Conservation (phyloP, 2,888 invertebrate species). For the Cephus sareptanus region DNA sequence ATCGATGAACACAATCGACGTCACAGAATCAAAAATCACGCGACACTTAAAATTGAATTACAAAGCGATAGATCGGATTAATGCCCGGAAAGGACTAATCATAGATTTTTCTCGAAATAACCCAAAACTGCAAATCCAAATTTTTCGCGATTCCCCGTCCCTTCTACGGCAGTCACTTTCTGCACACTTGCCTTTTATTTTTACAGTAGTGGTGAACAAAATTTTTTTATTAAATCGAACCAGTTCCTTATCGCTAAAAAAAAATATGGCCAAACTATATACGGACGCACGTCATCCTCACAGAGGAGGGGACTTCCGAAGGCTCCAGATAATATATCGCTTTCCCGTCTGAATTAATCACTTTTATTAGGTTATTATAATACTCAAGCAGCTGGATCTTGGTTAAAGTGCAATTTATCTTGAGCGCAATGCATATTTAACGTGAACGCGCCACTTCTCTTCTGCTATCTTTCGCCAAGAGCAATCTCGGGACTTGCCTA, state of each 20-base stretch:
- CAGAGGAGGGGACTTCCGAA: neutral
- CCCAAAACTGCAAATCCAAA: no score
- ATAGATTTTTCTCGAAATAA: no score
- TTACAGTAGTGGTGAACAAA: no score
- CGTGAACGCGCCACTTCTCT: conserved; percentile 45
- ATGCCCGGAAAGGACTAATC: no score
- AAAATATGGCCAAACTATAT: neutral
- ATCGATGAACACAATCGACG: no score
- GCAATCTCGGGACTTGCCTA: neutral
- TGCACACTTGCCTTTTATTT: no score
- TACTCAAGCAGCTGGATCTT: conserved; percentile 50
- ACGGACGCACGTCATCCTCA: neutral
- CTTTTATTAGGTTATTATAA: conserved; percentile 61
- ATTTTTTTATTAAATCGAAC: neutral
- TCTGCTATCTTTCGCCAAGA: conserved; percentile 9
- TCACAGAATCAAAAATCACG: no score
- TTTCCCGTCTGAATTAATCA: conserved; percentile 51
- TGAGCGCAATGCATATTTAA: conserved; percentile 50
- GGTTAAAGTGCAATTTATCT: conserved; percentile 57
- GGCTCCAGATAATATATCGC: conserved; percentile 44
- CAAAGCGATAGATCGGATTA: no score
- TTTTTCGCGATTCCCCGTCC: no score
- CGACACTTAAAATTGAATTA: no score
- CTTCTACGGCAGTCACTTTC: no score
- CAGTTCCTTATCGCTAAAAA: neutral